Evolutionary conservation across 2,888 invertebrate species (phyloP).

Genomic region (Encarsia formosa): DNA sequence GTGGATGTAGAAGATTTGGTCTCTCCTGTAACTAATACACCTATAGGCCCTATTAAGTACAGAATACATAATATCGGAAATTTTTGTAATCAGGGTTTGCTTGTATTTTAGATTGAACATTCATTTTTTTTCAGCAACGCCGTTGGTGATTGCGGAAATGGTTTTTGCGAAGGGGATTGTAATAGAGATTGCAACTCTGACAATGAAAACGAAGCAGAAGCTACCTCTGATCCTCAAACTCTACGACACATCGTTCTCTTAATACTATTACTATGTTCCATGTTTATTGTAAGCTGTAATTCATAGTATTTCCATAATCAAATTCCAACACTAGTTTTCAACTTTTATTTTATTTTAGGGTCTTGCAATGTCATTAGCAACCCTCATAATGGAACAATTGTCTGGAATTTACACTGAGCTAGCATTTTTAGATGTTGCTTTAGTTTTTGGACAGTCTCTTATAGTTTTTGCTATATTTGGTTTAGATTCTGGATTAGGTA

Average conservation of each 20-base stretch:
- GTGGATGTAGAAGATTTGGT: conserved; percentile 50
- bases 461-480: conserved; percentile 85
- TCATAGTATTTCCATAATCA: no score
- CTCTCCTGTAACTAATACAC: conserved; percentile 33
- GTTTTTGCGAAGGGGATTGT: conserved; percentile 42
- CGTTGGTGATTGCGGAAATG: conserved; percentile 37
- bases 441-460: conserved; percentile 86
- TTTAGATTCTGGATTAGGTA: conserved; percentile 61
- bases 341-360: conserved; percentile 56
- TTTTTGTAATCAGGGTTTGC: no score
- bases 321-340: no score
- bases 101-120: no score
- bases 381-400: conserved; percentile 74
- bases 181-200: conserved; percentile 41
- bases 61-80: no score
- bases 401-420: conserved; percentile 89
- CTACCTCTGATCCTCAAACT: conserved; percentile 65
- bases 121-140: conserved; percentile 26
- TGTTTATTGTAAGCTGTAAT: conserved; percentile 78
- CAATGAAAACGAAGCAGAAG: conserved; percentile 43
- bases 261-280: conserved; percentile 74
- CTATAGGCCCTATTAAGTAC: no score
- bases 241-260: conserved; percentile 78
- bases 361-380: conserved; percentile 77
- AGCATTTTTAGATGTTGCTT: conserved; percentile 84